These are phyloP conservation scores for Linnaemya vulpina DNA, from an alignment of 2,888 invertebrate genomes.

Conservation along the genomic window DNA sequence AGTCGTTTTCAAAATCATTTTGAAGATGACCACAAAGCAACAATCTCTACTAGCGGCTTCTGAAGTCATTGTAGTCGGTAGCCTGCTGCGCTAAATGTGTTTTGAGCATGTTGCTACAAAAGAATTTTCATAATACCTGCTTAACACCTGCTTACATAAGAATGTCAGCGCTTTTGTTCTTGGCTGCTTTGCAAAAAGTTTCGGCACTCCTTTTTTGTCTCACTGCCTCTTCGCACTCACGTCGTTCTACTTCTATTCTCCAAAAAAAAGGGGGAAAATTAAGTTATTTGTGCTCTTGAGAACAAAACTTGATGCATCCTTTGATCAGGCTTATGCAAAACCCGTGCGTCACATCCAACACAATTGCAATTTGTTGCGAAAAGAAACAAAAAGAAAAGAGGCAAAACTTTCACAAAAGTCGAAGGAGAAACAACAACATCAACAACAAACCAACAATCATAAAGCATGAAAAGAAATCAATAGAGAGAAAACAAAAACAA, in stretches of 20 bases:
- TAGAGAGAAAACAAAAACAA: constrained; percentile 3
- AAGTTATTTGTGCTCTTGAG: not conserved
- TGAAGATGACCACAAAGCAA: no score
- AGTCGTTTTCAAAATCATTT: no score
- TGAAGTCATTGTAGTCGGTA: no score
- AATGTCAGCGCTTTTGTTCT: constrained; percentile 1
- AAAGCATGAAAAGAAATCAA: constrained; percentile 4
- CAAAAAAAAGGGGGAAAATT: not conserved
- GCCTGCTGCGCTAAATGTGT: no score
- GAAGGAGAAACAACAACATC: not conserved
- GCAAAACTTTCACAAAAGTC: constrained; percentile 16
- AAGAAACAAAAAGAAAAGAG: not conserved
- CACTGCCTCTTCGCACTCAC: not conserved
- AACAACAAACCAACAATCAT: constrained; percentile 17
- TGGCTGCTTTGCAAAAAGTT: not conserved
- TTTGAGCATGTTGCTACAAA: no score
- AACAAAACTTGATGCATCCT: not conserved
- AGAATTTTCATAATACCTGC: not conserved
- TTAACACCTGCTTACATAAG: not conserved
- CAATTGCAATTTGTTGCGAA: not conserved
- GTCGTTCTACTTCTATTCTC: not conserved
- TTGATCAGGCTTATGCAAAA: not conserved
- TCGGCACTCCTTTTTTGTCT: not conserved
- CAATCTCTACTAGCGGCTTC: no score
- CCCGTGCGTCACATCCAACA: not conserved